Percentiles rank a stretch among this genome's conserved stretches.
phyloP scores from a whole-genome alignment of 2,113 vertebrate species.

The Bufo gargarizans region DNA sequence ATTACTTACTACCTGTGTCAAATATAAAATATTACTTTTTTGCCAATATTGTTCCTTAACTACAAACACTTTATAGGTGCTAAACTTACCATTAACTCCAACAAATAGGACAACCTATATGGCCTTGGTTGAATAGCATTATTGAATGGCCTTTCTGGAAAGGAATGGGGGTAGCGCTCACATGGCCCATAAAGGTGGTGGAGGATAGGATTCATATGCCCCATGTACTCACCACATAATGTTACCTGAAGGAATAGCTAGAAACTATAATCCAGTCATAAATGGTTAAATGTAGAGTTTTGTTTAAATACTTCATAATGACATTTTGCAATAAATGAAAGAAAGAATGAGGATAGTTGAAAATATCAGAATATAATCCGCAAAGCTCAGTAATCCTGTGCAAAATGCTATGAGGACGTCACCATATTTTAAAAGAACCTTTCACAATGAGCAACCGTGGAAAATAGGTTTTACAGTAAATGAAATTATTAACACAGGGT shows the following conservation, averaged over 20 bases:
- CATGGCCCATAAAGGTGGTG: neutral
- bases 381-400: neutral
- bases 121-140: neutral
- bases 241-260: neutral
- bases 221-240: neutral
- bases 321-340: neutral
- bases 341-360: neutral
- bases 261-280: neutral
- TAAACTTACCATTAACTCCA: too few species aligned
- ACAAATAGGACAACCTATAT: too few species aligned
- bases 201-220: neutral
- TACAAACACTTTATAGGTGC: too few species aligned
- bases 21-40: too few species aligned
- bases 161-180: too few species aligned
- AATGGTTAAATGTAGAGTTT: neutral
- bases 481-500: constrained; percentile 42
- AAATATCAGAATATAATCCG: neutral
- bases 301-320: neutral
- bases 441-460: constrained; percentile 25
- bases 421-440: constrained; percentile 12
- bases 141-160: neutral
- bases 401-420: constrained; percentile 20
- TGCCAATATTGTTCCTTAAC: too few species aligned
- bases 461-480: constrained; percentile 47
- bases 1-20: too few species aligned